phyloP scores from a whole-genome alignment of 2,113 vertebrate genomes.

The Ictalurus punctatus region DNA sequence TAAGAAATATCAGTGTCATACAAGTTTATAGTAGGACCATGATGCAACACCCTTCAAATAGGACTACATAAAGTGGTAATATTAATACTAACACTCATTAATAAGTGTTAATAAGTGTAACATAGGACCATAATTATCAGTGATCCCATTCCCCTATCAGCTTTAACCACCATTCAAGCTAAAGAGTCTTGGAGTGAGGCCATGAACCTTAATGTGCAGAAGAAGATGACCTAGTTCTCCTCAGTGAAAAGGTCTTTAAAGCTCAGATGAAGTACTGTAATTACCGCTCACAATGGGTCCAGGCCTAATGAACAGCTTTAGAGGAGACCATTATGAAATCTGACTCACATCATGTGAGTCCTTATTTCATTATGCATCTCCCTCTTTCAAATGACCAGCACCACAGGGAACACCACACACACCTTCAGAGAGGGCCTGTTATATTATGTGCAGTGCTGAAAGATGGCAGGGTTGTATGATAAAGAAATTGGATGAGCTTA shows the following conservation, averaged over 20 bases:
- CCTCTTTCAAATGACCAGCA: slow-evolving; percentile 37
- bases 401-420: slow-evolving; percentile 5
- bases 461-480: neutral
- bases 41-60: neutral
- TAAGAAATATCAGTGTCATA: neutral
- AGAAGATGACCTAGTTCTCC: slow-evolving; percentile 47
- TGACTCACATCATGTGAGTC: slow-evolving; percentile 11
- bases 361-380: slow-evolving; percentile 46
- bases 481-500: neutral
- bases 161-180: slow-evolving; percentile 24
- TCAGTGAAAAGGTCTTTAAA: slow-evolving; percentile 47
- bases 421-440: neutral
- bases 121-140: neutral
- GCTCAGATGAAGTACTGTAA: slow-evolving; percentile 51
- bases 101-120: neutral
- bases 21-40: neutral
- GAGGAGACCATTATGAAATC: slow-evolving; percentile 46
- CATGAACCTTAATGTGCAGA: slow-evolving; percentile 39
- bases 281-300: slow-evolving; percentile 49
- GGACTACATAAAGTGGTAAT: neutral
- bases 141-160: slow-evolving; percentile 12
- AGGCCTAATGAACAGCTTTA: slow-evolving; percentile 53
- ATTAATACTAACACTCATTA: neutral
- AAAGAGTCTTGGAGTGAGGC: slow-evolving; percentile 33
- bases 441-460: neutral